Base-by-base conservation (phyloP, 2,888 invertebrate species). In the Epirrhoe alternata region DNA sequence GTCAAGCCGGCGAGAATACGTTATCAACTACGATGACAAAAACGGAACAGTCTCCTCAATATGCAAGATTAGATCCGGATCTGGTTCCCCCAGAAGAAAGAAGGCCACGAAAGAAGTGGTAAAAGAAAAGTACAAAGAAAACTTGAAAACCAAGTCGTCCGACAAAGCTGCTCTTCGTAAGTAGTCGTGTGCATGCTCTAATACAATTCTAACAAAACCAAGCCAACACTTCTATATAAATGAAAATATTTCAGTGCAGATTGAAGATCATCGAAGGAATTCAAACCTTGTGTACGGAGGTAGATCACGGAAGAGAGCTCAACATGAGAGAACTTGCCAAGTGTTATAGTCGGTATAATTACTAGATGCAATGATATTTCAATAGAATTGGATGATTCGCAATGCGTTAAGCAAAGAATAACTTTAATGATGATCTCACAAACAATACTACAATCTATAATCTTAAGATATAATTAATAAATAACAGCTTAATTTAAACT, bases 181-280 rank as follows among this genome's bases (percentile, higher is more conserved):
- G 91, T 93, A 93, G 88, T 78, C 77, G 82, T 83, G 81, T 89
- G 85, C 89, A 86, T 88, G 87, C 86, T 84, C 82, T 85, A 82
- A 81, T 81, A 80, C 84, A 79, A 81, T 78, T 79, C 81, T 85
- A 86, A 85, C 84, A 82, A 84, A 78, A 77, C 74, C 78, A 75
- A 80, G 78, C 78, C 78, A 77, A 75, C 80, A 78, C 76, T 80
- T 79, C 81, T 81, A 83, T 86, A 84, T 84, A 85, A 84, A 83
- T 87, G 82, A 86, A 87, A 82, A 87, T 85, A 81, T 92, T 93
- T 93, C 93, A 92, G 92, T 90, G 86, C 88, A 90, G 82, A 82
- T 83, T 74, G 85, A 85, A 80, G 87, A 87, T 79, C 87, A 83
- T 80, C 86, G 84, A 74, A 79, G 81, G 82, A 82, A 80, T 79